A percentile compares a stretch with the other conserved stretches of the same genome.
These are phyloP conservation scores for Styela plicata DNA, from an alignment of 23 tunicate species.

Conservation along the genomic window DNA sequence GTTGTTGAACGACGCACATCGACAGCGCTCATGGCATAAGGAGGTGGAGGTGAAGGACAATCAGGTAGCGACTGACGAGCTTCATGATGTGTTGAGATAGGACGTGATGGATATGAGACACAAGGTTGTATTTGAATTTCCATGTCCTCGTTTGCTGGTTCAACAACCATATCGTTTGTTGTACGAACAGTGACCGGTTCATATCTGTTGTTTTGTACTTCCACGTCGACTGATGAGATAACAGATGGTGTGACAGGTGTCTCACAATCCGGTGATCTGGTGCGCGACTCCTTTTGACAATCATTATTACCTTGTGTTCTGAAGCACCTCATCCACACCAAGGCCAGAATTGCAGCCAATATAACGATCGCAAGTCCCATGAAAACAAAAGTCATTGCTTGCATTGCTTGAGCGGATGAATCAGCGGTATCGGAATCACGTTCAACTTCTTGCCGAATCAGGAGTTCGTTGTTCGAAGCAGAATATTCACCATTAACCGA, in stretches of 20 bases:
- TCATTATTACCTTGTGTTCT: neutral
- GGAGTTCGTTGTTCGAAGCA: slow-evolving; percentile 11
- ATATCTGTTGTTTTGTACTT: neutral
- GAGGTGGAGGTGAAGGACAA: slow-evolving; percentile 34
- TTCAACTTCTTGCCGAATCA: neutral
- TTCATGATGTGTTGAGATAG: neutral
- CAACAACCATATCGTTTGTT: neutral
- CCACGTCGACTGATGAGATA: neutral
- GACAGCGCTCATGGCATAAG: slow-evolving; percentile 16
- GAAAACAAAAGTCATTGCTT: slow-evolving; percentile 23
- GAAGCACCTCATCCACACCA: slow-evolving; percentile 28
- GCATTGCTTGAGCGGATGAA: slow-evolving; percentile 7
- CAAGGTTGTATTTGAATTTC: slow-evolving; percentile 5
- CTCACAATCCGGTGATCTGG: neutral
- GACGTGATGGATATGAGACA: neutral
- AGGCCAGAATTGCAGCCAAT: slow-evolving; percentile 8
- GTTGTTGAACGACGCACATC: neutral
- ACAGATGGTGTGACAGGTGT: neutral
- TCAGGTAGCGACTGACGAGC: neutral
- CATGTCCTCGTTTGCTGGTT: slow-evolving; percentile 1
- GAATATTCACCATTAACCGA: neutral
- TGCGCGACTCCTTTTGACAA: neutral
- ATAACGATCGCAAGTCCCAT: slow-evolving; percentile 18
- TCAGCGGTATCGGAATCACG: neutral
- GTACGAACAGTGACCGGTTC: neutral